Percentiles rank a stretch among this genome's conserved stretches.
These are phyloP conservation scores for Strix occidentalis DNA, from an alignment of 2,797 vertebrate genomes.

Conservation along the genomic window DNA sequence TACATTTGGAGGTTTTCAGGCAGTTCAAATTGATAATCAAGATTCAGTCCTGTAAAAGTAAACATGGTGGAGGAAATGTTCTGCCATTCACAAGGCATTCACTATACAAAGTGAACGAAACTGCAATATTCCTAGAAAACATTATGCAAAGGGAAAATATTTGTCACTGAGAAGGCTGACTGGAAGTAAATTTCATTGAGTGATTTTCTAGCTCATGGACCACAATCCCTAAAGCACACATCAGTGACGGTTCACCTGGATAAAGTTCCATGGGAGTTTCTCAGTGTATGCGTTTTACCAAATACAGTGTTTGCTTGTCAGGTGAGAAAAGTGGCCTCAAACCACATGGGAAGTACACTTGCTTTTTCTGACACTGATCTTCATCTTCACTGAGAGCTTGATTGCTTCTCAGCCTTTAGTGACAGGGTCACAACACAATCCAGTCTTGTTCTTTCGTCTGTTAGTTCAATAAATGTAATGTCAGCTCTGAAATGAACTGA, in stretches of 20 bases:
- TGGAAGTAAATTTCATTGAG: neutral
- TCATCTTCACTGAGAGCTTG: neutral
- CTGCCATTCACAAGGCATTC: neutral
- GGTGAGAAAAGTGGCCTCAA: neutral
- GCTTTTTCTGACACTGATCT: neutral
- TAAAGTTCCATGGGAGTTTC: neutral
- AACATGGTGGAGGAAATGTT: neutral
- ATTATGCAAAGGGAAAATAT: neutral
- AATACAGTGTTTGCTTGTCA: neutral
- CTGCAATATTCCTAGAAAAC: neutral
- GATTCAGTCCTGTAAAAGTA: neutral
- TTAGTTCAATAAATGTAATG: neutral
- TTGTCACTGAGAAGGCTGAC: neutral
- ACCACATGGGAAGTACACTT: neutral
- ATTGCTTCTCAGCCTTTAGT: neutral
- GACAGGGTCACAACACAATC: rapidly evolving
- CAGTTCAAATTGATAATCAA: neutral
- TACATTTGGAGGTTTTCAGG: neutral
- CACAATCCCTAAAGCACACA: neutral
- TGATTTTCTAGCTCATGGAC: neutral
- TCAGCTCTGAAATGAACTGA: neutral
- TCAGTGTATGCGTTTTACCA: neutral
- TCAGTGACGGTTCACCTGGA: neutral
- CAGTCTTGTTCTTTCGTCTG: neutral
- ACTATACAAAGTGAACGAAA: neutral